phyloP scores from a whole-genome alignment of 2,888 invertebrate species.

The Lasioglossum pauxillum region DNA sequence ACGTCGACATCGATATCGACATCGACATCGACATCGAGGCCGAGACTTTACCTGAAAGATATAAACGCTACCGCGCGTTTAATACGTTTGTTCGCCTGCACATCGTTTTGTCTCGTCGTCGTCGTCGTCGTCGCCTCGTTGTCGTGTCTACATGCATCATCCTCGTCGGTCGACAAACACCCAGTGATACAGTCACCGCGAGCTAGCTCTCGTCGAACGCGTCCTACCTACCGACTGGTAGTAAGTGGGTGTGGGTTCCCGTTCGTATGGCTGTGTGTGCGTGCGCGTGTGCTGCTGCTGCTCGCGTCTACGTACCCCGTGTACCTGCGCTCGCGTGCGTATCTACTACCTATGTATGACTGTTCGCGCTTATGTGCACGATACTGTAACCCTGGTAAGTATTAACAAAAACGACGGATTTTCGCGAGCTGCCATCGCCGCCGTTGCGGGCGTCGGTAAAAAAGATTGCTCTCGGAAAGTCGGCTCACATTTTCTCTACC shows the following conservation, averaged over 20 bases:
- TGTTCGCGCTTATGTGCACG: constrained; percentile 53
- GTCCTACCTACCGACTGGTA: constrained; percentile 36
- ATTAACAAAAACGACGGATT: constrained; percentile 57
- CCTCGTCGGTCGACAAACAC: constrained; percentile 33
- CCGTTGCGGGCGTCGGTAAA: constrained; percentile 26
- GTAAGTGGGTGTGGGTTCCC: constrained; percentile 49
- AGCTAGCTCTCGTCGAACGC: constrained; percentile 43
- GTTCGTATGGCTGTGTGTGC: constrained; percentile 42
- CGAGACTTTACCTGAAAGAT: constrained; percentile 49
- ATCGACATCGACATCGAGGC: constrained; percentile 37
- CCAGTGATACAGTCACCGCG: constrained; percentile 37
- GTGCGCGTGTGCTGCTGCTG: constrained; percentile 34
- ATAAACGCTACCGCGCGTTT: constrained; percentile 43
- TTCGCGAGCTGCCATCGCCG: not conserved
- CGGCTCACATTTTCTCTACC: constrained; percentile 25
- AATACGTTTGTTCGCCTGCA: not conserved
- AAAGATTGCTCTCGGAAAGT: constrained; percentile 41
- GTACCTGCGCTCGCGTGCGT: constrained; percentile 35
- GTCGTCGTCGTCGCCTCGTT: not conserved
- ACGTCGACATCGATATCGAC: constrained; percentile 37
- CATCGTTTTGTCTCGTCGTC: not conserved
- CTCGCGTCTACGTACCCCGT: constrained; percentile 47
- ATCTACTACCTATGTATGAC: constrained; percentile 35
- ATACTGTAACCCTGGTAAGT: constrained; percentile 63
- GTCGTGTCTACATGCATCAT: constrained; percentile 48